Evolutionary conservation across 2,113 vertebrate species (phyloP), one percentile per base, ranked within the genome.

Genomic region (Xenotilapia leptura): DNA sequence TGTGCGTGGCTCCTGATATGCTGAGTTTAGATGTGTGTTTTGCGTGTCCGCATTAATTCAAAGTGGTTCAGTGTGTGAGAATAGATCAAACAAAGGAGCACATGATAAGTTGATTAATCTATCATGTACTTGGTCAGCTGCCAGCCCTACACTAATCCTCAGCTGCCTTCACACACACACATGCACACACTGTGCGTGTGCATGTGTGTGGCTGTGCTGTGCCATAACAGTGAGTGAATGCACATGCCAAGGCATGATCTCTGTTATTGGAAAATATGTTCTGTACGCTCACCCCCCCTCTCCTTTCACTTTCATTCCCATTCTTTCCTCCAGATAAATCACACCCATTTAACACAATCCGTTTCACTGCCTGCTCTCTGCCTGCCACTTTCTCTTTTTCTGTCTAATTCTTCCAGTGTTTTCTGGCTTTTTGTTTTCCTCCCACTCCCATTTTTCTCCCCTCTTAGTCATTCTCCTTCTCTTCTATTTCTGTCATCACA

Each of bases 401-500:
- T 60, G 10, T 55, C 26, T 79, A 60, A 49, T 70, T 73, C 15
- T 82, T 65, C 80, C 42, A 31, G 28, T 86, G 13, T 38, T 88
- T 45, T 49, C 49, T 45, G 80, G 42, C 68, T 47, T 80, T 60
- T 82, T 65, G 73, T n/a, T n/a, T 19, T 90, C 21, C 80, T 53
- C 68, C 79, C 7, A 28, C 79, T 28, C 40, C 40, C 31, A 12
- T 55, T 62, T 73, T 53, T 49, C 81, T n/a, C 38, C 82, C 36
- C 55, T 86, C 73, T 85, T 86, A 75, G 81, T 90, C 79, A 82
- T 88, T 83, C 85, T 28, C 51, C 4, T 77, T 86, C 56, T 85
- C 65, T 83, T 89, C 92, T 90, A 81, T 94, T 93, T 90, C 80
- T 86, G 90, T 91, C 90, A 68, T 82, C 82, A 26, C 89, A 62